These are phyloP conservation scores for Carollia perspicillata DNA, from an alignment of 2,113 vertebrate species.

Conservation along the genomic window DNA sequence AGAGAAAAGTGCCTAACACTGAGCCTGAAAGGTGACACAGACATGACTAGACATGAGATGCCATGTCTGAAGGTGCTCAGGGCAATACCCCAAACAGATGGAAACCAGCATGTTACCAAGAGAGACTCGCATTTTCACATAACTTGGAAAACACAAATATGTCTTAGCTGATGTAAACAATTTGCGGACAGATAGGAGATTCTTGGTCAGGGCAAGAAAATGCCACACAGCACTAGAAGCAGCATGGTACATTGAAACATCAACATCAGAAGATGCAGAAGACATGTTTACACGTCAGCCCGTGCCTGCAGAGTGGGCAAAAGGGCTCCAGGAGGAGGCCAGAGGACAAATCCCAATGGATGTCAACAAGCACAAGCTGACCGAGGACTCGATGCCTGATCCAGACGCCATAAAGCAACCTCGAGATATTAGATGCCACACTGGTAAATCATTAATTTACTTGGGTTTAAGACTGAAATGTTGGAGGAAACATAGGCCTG, in stretches of 20 bases:
- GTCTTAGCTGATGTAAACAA: not conserved
- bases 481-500: not conserved
- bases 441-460: not conserved
- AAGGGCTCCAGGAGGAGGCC: not conserved
- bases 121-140: not conserved
- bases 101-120: not conserved
- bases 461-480: not conserved
- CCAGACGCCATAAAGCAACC: not conserved
- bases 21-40: not conserved
- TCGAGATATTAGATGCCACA: not conserved
- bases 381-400: not conserved
- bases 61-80: not conserved
- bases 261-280: not conserved
- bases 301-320: fast-evolving
- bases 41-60: not conserved
- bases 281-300: fast-evolving
- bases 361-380: not conserved
- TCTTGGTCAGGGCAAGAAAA: not conserved
- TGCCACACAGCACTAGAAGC: too few relatives aligned
- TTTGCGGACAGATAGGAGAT: not conserved
- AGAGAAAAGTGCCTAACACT: not conserved
- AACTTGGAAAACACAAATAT: not conserved
- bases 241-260: not conserved
- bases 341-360: not conserved
- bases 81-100: not conserved